Base-by-base conservation (phyloP, 2,113 vertebrate species). In the Nesogale talazaci region DNA sequence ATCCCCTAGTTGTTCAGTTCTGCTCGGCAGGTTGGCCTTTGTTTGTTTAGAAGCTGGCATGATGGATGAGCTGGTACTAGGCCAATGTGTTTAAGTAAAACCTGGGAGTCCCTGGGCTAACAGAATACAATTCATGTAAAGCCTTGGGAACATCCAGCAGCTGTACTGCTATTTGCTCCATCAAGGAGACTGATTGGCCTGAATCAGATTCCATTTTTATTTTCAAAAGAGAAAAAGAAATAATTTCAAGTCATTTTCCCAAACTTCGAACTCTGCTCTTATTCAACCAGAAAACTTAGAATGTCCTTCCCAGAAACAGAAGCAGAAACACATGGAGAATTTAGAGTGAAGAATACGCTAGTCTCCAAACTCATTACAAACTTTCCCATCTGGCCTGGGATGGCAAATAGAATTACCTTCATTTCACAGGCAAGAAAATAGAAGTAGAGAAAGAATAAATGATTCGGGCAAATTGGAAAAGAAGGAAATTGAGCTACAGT, bases 331-430 rank as follows among this genome's bases (percentile, higher is more conserved):
- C 88, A 94, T 59, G 56, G 79, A 92, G 59, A 95, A 95, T 94
- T 94, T 96, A 95, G 86, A 94, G 88, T 84, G 69, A 92, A 92
- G 83, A 93, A 75, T 89, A 92, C 78, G 95, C 82, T 81, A 67
- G 81, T 61, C 78, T 96, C 83, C 89, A 94, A 57, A 93, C 74
- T 93, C 92, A 85, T 96, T 95, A 95, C 8, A 67, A 59, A 85
- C 57, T 95, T 93, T 92, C 77, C 93, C 86, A 86, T 92, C 94
- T 95, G 93, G 88, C 61, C 88, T 80, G 65, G 87, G 86, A 89
- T 92, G 86, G 89, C 77, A 94, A 92, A 94, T 92, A 94, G 83
- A 93, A 95, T 95, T 93, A 91, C 78, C 67, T 94, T 94, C 69
- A 93, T 95, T 96, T 94, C 78, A 82, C 63, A 94, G 84, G 70